Conservation (phyloP, 2,888 invertebrate species). For the Antitype chi region DNA sequence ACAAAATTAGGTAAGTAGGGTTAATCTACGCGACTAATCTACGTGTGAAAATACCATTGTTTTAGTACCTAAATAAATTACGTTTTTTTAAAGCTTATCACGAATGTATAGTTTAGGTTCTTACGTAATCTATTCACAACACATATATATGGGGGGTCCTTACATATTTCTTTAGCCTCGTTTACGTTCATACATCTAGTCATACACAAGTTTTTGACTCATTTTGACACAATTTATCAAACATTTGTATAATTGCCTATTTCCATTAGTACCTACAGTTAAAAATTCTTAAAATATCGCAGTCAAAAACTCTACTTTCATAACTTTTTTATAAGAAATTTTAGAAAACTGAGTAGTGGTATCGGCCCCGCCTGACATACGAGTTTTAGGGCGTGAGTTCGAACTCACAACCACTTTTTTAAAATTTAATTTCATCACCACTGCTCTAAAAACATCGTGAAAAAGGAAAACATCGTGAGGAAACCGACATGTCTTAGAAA, state of each 20-base stretch:
- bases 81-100: neutral
- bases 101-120: neutral
- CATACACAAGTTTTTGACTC: neutral
- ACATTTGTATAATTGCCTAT: neutral
- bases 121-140: neutral
- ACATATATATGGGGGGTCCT: neutral
- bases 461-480: no score
- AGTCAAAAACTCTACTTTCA: neutral
- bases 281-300: no score
- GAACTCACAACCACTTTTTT: no score
- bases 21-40: neutral
- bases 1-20: constrained; percentile 4
- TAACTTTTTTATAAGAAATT: no score
- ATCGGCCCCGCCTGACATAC: no score
- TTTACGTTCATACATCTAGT: no score
- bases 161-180: no score
- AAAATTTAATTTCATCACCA: no score
- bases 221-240: neutral
- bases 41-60: neutral
- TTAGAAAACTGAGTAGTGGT: no score
- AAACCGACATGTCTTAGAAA: no score
- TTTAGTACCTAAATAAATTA: constrained; percentile 10
- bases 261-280: neutral
- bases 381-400: no score
- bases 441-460: no score